Base-by-base conservation (phyloP, 1,140 invertebrate species). In the Camponotus pennsylvanicus region DNA sequence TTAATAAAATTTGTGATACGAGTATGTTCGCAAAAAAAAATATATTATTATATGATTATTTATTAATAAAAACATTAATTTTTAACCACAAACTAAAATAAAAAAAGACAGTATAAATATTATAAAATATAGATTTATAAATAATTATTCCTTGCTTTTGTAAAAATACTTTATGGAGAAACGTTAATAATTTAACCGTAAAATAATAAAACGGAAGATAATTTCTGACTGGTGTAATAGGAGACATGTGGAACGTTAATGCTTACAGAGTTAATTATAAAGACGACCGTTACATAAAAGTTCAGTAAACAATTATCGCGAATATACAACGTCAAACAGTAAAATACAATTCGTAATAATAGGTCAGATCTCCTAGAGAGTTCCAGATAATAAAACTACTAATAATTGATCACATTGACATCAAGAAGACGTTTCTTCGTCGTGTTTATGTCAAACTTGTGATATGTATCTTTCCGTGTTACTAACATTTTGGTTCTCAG, bases 241-340 rank as follows among this genome's bases (percentile, higher is more conserved):
- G 40, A 82, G 57, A 82, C 52, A 82, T 61, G 79, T 82, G 55
- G 79, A 82, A 82, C 79, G 27, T 59, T 82, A 82, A 82, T 71
- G 69, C 55, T 55, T 40, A 75, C 40, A 63, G 57, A 40, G 45
- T 85, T 77, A 85, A 85, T 85, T 85, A 85, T 85, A 85, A 78
- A 85, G 73, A 67, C 49, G 73, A 78, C 55, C 82, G 49, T 59
- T 55, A 73, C 73, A 77, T 55, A 61, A 85, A 49, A 77, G 61
- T 78, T 85, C 78, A 63, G 71, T 86, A 86, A 90, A 90, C 89
- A 89, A 87, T 79, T 79, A 87, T 71, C 88, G 37, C 49, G 27
- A 11, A 8, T 13, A 49, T 13, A 49, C 34, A 45, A 13, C 77
- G 40, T 73, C 40, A 69, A 83, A 83, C 69, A 37, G 79, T 45